These are phyloP conservation scores for Crypturellus tataupa DNA, from an alignment of 2,797 vertebrate species.

Conservation along the genomic window DNA sequence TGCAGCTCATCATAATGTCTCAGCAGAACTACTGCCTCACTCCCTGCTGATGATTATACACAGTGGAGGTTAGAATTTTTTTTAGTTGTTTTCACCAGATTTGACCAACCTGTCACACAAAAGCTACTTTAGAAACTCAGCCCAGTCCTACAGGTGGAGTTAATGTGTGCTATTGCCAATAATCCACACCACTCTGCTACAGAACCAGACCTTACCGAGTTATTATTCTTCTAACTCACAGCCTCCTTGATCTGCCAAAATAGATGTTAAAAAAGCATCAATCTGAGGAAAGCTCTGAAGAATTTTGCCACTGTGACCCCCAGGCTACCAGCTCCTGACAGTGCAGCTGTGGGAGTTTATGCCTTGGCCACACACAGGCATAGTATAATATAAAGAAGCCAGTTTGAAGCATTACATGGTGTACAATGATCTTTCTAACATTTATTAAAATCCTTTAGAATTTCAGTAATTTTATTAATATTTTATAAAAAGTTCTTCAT, in stretches of 20 bases:
- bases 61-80: neutral
- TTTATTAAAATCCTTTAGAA: neutral
- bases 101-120: neutral
- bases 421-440: neutral
- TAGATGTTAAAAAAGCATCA: neutral
- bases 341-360: neutral
- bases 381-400: too few species aligned
- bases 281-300: neutral
- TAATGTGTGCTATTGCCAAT: neutral
- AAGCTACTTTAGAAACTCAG: neutral
- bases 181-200: neutral
- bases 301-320: neutral
- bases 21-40: neutral
- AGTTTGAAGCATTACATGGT: neutral
- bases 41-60: neutral
- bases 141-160: neutral
- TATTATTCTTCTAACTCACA: neutral
- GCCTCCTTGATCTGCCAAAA: neutral
- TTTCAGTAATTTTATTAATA: neutral
- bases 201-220: neutral
- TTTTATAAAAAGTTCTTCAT: neutral
- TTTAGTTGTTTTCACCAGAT: neutral
- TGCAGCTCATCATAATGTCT: neutral
- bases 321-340: neutral
- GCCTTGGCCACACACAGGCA: neutral